These are phyloP conservation scores for Mormyrus proboscirostris DNA, from an alignment of 2,797 vertebrate species.

Conservation along the genomic window DNA sequence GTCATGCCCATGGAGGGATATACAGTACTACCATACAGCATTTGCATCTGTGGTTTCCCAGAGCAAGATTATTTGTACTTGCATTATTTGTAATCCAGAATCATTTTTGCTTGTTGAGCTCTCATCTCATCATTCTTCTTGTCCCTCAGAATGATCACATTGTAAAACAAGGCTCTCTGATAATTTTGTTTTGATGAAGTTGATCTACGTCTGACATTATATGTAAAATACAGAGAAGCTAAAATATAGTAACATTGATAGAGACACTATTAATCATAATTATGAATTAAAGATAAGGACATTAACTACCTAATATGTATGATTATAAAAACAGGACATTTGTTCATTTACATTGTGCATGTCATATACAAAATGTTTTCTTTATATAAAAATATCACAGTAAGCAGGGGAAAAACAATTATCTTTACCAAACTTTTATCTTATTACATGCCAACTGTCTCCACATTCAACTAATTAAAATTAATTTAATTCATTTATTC, in stretches of 20 bases:
- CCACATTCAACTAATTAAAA: not conserved
- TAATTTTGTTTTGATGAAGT: not conserved
- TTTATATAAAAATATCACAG: not conserved
- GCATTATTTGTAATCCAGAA: not conserved
- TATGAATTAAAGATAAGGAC: not conserved
- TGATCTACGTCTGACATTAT: not conserved
- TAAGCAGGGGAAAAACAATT: not conserved
- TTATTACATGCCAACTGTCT: not conserved
- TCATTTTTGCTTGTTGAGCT: not conserved
- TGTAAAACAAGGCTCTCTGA: not conserved
- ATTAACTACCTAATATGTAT: no score
- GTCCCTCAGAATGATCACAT: not conserved
- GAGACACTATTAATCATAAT: not conserved
- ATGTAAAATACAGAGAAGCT: not conserved
- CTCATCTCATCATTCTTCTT: not conserved
- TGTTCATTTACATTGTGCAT: not conserved
- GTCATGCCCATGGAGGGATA: not conserved
- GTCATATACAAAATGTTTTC: not conserved
- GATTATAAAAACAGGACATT: not conserved
- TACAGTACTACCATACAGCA: not conserved
- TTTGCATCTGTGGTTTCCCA: not conserved
- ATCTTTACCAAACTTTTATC: not conserved
- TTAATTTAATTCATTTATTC: not conserved
- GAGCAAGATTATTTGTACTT: not conserved
- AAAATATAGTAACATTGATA: not conserved